These are phyloP conservation scores for Parapsyche elsis DNA, from an alignment of 1,140 invertebrate species.

Conservation along the genomic window DNA sequence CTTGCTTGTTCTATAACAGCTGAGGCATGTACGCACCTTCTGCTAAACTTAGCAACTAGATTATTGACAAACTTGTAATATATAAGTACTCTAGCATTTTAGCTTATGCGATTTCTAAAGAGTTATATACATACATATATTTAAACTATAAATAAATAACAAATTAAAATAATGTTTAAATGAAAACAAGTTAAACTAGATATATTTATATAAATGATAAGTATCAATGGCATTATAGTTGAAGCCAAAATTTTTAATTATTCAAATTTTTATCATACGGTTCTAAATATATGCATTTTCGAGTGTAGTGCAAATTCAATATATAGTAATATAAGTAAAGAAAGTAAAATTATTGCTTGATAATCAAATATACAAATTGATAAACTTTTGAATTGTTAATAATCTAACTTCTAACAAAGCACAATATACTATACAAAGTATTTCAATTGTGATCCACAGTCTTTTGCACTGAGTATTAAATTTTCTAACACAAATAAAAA, in stretches of 20 bases:
- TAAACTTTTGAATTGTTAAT: conserved; percentile 43
- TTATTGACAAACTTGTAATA: conserved; percentile 28
- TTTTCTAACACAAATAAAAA: conserved; percentile 21
- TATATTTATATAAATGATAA: conserved; percentile 16
- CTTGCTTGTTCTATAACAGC: conserved; percentile 54
- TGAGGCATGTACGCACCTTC: conserved; percentile 49
- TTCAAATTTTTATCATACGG: conserved; percentile 23
- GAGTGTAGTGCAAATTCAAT: conserved; percentile 45
- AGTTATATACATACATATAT: conserved; percentile 6
- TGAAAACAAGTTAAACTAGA: conserved; percentile 19
- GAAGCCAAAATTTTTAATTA: conserved; percentile 22
- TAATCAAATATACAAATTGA: conserved; percentile 47
- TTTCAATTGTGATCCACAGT: conserved; percentile 55
- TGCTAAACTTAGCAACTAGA: conserved; percentile 44
- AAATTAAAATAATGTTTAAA: conserved; percentile 23
- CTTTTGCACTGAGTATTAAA: conserved; percentile 52
- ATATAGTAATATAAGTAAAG: conserved; percentile 36
- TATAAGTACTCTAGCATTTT: conserved; percentile 26
- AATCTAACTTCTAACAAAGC: conserved; percentile 50
- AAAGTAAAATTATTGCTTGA: conserved; percentile 52
- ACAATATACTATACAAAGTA: conserved; percentile 56
- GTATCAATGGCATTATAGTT: conserved; percentile 24
- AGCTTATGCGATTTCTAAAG: conserved; percentile 18
- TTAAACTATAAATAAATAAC: neutral
- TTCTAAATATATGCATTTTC: conserved; percentile 40